Evolutionary conservation across 2,888 invertebrate species (phyloP).

Genomic region (Plagodis pulveraria): DNA sequence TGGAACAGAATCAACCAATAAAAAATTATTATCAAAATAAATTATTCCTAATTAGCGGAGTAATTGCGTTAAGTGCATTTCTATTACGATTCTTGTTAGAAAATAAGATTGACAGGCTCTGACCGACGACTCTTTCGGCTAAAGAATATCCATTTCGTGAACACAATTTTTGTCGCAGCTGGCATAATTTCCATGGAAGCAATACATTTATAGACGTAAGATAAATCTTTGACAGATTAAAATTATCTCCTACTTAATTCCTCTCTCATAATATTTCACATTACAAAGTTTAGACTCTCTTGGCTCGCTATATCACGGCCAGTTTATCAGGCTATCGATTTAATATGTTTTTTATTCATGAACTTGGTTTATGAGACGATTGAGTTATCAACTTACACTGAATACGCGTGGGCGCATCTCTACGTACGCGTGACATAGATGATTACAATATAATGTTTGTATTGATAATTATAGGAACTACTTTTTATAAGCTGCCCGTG

Average conservation of each 20-base stretch:
- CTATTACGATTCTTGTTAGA: too few relatives aligned
- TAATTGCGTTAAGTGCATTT: too few relatives aligned
- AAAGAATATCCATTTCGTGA: too few relatives aligned
- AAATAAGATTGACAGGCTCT: too few relatives aligned
- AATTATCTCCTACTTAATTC: background rate
- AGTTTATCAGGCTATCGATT: conserved; percentile 30
- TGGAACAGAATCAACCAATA: too few relatives aligned
- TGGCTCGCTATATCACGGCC: conserved; percentile 13
- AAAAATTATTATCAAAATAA: too few relatives aligned
- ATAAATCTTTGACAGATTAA: background rate
- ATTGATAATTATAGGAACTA: background rate
- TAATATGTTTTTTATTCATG: conserved; percentile 39
- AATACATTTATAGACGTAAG: too few relatives aligned
- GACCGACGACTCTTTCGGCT: too few relatives aligned
- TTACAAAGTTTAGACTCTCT: conserved; percentile 4
- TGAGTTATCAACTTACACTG: conserved; percentile 27
- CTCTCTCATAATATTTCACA: conserved; percentile 9
- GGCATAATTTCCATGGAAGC: too few relatives aligned
- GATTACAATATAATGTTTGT: conserved; percentile 20
- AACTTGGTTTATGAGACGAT: conserved; percentile 26
- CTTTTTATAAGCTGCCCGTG: too few relatives aligned
- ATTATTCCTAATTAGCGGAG: too few relatives aligned
- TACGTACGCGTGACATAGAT: conserved; percentile 7
- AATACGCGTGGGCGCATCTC: conserved; percentile 15
- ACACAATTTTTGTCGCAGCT: too few relatives aligned